Base-by-base conservation (phyloP, 2,888 invertebrate species). In the Limulus polyphemus region DNA sequence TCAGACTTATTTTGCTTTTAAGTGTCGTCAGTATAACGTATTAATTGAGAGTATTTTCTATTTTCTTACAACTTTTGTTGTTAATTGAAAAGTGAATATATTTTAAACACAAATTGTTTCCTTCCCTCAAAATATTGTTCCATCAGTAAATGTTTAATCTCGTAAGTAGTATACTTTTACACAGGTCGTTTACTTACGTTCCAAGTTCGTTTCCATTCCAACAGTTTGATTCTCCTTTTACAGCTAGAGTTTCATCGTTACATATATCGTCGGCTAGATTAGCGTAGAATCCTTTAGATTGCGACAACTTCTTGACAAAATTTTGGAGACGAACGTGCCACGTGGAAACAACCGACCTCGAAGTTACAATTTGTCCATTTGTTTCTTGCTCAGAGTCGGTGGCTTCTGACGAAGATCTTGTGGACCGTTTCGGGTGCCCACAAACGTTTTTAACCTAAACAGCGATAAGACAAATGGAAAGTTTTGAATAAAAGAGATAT, bases 161-260 rank as follows among this genome's bases (percentile, higher is more conserved):
- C 3, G 32, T 32, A 32, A 32, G 32, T 1, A 32, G 32, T 32
- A 32, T 7, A 32, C 32, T 32, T 32, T 32, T 7, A 32, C 3
- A 32, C 32, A 32, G 3, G 32, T 32, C 32, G 32, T 32, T 32
- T 70, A 85, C 86, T 84, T 65, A 88, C 87, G 86, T 85, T 77
- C 84, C 86, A 70, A 87, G 79, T 65, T 82, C 76, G 69, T 85
- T 83, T 57, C 90, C 90, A 73, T 89, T 90, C 90, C 90, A 90
- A 76, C 90, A 90, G 67, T 81, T 81, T 52, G 83, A 82, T 64
- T 84, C 83, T 69, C 62, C 62, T 55, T 62, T 62, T 1, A 14
- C 17, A 11, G 58, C 60, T 5, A 62, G 14, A n/a, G 50, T 60
- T 1, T 83, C 82, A 69, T 88, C 86, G 68, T 84, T 83, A 77